Base-by-base conservation (phyloP, 2,888 invertebrate species). In the Nysson spinosus region DNA sequence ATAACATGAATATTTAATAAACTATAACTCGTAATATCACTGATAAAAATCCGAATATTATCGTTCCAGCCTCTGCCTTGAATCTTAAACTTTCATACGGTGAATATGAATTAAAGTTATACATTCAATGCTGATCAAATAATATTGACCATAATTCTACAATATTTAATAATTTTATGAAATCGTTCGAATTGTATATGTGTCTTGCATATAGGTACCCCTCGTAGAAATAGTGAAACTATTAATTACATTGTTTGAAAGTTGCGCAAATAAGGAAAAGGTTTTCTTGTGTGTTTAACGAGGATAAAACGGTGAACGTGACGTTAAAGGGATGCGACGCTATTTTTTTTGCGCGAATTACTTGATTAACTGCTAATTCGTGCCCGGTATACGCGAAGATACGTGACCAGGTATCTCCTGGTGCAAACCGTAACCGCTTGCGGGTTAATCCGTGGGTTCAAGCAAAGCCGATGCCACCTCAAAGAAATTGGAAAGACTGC, bases 321-420 rank as follows among this genome's bases (percentile, higher is more conserved):
- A 63, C 47, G 32, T 47, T 39, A 39, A 17, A 35, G 17, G 17
- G 39, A 50, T 50, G 32, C 37, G 34, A 40, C 9, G 32, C 46
- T 58, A 52, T 62, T 72, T 55, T 51, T 58, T 66, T 55, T 39
- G 19, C 43, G 43, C 46, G 55, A 42, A 64, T 70, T 61, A 52
- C 51, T 61, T 68, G 58, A 73, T 74, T 70, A 70, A 73, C 61
- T 58, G 54, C 46, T 65, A 70, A 73, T 68, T 73, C 67, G 57
- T 61, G 61, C 40, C 14, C 30, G 32, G 40, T 54, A 57, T 34
- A 43, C 60, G 12, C 37, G 43, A 55, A 26, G 17, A 20, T 16
- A 63, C 62, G 63, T 67, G 54, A 67, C 49, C 44, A 14, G 28
- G 30, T 52, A 49, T 68, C 43, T 46, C 42, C 34, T 16, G 37